These are phyloP conservation scores for Coryphaenoides rupestris DNA, from an alignment of 2,113 vertebrate genomes.

Conservation along the genomic window DNA sequence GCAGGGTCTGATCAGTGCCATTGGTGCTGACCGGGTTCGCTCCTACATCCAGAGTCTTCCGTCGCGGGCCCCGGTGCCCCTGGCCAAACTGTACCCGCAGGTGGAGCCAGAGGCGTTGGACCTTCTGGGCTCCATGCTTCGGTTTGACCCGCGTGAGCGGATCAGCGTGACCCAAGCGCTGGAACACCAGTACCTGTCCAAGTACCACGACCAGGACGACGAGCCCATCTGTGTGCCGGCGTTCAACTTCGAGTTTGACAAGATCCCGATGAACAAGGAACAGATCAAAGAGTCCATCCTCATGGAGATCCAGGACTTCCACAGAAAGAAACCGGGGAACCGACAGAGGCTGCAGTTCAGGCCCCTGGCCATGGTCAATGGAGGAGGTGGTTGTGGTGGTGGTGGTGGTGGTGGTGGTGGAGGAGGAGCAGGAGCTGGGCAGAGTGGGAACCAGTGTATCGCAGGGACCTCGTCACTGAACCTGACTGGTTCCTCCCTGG, in stretches of 20 bases:
- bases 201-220: conserved; percentile 90
- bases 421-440: too few relatives aligned
- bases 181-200: conserved; percentile 82
- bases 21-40: conserved; percentile 86
- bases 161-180: conserved; percentile 82
- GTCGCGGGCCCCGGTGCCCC: conserved; percentile 75
- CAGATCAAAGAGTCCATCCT: conserved; percentile 92
- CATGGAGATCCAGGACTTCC: conserved; percentile 88
- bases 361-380: conserved; percentile 63
- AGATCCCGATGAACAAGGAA: conserved; percentile 73
- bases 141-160: conserved; percentile 83
- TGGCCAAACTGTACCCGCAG: conserved; percentile 77
- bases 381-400: conserved; percentile 15
- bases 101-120: conserved; percentile 80
- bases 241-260: conserved; percentile 92
- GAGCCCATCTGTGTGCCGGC: conserved; percentile 92
- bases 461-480: conserved; percentile 49
- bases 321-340: conserved; percentile 77
- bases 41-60: conserved; percentile 88
- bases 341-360: conserved; percentile 83
- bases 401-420: not conserved
- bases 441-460: not conserved
- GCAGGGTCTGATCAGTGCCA: conserved; percentile 76
- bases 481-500: too few relatives aligned
- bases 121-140: conserved; percentile 78